Percentiles rank a stretch among this genome's conserved stretches.
Conservation (phyloP, 64 coral and sea anemone genomes). For the Cladopsammia gracilis region DNA sequence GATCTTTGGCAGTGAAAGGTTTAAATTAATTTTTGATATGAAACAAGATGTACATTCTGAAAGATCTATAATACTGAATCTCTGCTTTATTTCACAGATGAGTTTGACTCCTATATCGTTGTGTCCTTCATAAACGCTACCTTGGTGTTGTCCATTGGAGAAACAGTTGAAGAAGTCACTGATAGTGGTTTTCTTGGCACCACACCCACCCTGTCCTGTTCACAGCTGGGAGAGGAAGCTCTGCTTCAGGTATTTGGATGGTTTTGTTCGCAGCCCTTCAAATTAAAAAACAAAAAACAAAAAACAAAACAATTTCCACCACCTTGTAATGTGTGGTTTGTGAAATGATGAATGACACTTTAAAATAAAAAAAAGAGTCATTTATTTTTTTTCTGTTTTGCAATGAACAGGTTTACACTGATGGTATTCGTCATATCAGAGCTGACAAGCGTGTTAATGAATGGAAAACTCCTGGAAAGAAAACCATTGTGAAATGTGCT, state of each 20-base stretch:
- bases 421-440: constrained; percentile 97
- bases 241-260: constrained; percentile 76
- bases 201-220: constrained; percentile 96
- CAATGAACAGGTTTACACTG: constrained; percentile 82
- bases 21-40: no score
- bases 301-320: no score
- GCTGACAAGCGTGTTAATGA: constrained; percentile 99
- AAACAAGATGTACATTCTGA: no score
- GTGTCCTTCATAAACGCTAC: constrained; percentile 99
- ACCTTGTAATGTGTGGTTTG: no score
- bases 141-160: constrained; percentile 96
- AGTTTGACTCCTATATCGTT: constrained; percentile 95
- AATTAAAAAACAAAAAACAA: no score
- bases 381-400: not conserved
- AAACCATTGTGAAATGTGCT: constrained; percentile 98
- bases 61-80: no score
- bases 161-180: constrained; percentile 98
- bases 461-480: constrained; percentile 99
- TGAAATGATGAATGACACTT: no score
- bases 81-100: constrained; percentile 66
- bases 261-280: no score
- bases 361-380: no score
- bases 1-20: no score
- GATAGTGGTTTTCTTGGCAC: constrained; percentile 99
- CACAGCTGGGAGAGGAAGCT: constrained; percentile 95